Evolutionary conservation across 2,888 invertebrate species (phyloP).

Genomic region (Agonum fuliginosum): DNA sequence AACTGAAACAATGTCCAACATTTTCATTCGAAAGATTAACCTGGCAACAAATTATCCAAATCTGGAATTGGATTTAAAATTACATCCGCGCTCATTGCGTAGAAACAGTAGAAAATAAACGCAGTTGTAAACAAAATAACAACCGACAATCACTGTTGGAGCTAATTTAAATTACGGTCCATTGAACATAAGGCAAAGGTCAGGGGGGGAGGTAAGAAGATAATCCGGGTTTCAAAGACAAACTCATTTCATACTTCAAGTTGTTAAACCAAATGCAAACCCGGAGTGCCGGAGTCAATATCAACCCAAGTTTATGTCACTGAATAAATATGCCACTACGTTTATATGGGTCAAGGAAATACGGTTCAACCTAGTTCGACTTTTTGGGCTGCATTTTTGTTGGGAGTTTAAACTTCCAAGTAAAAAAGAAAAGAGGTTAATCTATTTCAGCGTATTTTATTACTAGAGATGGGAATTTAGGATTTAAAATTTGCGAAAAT

Average conservation of each 20-base stretch:
- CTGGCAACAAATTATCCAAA: neutral
- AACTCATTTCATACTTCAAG: constrained; percentile 38
- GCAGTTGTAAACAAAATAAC: constrained; percentile 27
- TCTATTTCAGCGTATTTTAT: too few species aligned
- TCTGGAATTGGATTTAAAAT: neutral
- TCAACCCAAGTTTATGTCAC: constrained; percentile 9
- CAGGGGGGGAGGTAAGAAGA: neutral
- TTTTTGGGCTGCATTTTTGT: neutral
- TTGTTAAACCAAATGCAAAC: constrained; percentile 13
- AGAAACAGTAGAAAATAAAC: too few species aligned
- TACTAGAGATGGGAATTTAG: too few species aligned
- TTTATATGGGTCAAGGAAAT: constrained; percentile 37
- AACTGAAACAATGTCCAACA: neutral
- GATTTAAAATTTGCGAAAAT: too few species aligned
- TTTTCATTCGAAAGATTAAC: neutral
- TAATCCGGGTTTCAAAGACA: constrained; percentile 25
- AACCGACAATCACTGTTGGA: constrained; percentile 20
- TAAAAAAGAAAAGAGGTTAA: neutral
- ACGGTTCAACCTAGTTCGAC: neutral
- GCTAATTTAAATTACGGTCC: constrained; percentile 43
- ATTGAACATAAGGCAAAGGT: constrained; percentile 24
- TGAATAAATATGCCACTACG: constrained; percentile 23
- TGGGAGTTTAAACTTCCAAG: neutral
- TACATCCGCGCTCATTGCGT: neutral
- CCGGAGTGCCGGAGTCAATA: constrained; percentile 16